These are phyloP conservation scores for Cheilosia pagana DNA, from an alignment of 2,888 invertebrate species.

Conservation along the genomic window DNA sequence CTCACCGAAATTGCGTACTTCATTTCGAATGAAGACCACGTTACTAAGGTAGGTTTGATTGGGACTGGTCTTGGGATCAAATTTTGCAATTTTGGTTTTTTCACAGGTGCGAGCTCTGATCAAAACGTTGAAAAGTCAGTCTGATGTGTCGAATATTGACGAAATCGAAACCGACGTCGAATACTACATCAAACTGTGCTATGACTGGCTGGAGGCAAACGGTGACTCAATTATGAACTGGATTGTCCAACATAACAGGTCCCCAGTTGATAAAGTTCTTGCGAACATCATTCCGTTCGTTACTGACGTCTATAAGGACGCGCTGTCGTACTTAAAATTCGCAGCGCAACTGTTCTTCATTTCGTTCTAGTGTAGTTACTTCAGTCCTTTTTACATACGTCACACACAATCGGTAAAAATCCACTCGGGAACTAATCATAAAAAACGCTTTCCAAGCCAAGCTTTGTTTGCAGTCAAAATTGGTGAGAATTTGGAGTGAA, in stretches of 20 bases:
- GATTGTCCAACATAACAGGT: constrained; percentile 69
- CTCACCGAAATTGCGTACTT: constrained; percentile 78
- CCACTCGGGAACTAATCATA: too few species aligned
- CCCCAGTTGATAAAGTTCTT: constrained; percentile 29
- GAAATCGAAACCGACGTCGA: constrained; percentile 77
- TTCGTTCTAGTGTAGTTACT: too few species aligned
- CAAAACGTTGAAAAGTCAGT: constrained; percentile 76
- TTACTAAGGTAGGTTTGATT: constrained; percentile 78
- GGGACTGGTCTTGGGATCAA: background rate
- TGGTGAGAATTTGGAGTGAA: too few species aligned
- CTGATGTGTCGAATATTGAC: constrained; percentile 57
- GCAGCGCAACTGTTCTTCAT: too few species aligned
- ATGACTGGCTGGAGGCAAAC: constrained; percentile 79
- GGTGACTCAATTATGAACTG: constrained; percentile 79
- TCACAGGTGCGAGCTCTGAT: constrained; percentile 77
- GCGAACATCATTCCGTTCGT: constrained; percentile 37
- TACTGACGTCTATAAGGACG: constrained; percentile 1
- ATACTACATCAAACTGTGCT: constrained; percentile 76
- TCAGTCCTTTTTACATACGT: too few species aligned
- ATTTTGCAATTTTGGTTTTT: background rate
- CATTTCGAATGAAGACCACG: constrained; percentile 78
- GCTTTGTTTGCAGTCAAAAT: too few species aligned
- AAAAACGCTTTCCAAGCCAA: too few species aligned
- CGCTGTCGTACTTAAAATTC: too few species aligned
- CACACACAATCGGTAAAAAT: too few species aligned